These are phyloP conservation scores for Azemiops feae DNA, from an alignment of 2,113 vertebrate species.

Conservation along the genomic window DNA sequence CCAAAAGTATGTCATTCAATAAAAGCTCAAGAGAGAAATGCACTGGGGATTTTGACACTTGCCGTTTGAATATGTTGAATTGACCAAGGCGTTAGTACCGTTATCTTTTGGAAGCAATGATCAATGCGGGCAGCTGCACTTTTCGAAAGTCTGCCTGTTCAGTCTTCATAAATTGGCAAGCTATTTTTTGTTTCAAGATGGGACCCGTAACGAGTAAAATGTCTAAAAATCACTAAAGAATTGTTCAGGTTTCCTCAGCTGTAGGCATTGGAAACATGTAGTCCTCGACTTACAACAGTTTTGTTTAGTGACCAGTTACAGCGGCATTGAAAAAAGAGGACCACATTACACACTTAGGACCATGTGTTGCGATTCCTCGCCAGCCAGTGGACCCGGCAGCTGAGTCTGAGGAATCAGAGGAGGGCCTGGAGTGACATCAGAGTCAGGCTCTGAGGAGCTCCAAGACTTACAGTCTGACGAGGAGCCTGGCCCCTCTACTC, in stretches of 20 bases:
- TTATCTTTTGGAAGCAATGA: not conserved
- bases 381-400: no score
- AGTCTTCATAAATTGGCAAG: not conserved
- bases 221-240: not conserved
- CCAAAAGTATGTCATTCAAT: not conserved
- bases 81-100: not conserved
- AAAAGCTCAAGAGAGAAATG: not conserved
- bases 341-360: no score
- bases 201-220: not conserved
- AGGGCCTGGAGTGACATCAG: no score
- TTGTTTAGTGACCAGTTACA: no score
- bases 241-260: not conserved
- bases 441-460: no score
- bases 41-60: not conserved
- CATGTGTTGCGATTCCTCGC: no score
- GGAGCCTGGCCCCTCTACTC: no score
- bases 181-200: not conserved
- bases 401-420: no score
- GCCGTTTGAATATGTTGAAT: not conserved
- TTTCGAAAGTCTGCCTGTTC: not conserved
- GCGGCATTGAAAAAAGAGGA: no score
- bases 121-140: not conserved
- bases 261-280: no score
- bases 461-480: no score
- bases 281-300: no score